Evolutionary conservation across 2,113 vertebrate genomes (phyloP), one percentile per base, ranked within the genome.

Genomic region (Pygoscelis antarcticus): DNA sequence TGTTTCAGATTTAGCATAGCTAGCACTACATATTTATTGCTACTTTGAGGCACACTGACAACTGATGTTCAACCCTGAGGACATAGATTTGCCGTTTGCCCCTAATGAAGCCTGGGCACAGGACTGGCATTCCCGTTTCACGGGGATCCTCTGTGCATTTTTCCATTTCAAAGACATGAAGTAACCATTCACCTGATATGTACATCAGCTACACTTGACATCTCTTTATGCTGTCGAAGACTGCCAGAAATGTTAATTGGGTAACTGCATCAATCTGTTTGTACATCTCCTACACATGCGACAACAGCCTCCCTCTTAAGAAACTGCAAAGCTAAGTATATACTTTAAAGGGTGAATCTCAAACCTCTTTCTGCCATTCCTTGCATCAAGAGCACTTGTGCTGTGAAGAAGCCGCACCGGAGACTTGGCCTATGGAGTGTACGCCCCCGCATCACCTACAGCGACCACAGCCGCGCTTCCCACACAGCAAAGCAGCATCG

Each of bases 211-310:
- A 46, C 87, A 23, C 74, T 23, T 57, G 55, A 66, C 72, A 55
- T 21, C 55, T 47, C 74, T 95, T 94, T 42, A 46, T 19, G 42
- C 60, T 89, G 80, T 15, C 88, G 64, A 38, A 87, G 36, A 27
- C 89, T 55, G 81, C 87, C 72, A 87, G 87, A 82, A 89, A 79
- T 40, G 66, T 85, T 72, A 76, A 87, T 6, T 69, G 65, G 87
- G 76, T 55, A 95, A 91, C 69, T 20, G 61, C 93, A 90, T 16
- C 89, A 75, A 96, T 64, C 87, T 91, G 91, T 84, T 95, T 75
- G 93, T 95, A 62, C 89, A 75, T 96, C 91, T 95, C 96, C 94
- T 74, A 93, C 95, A 95, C 86, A 86, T 0, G 49, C 32, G 10
- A 83, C 89, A 93, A 75, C 83, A 81, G 44, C 93, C 94, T 87